Percentiles rank a stretch among this genome's conserved stretches.
Conservation (phyloP, 1,140 invertebrate genomes). For the Zaprionus inermis region DNA sequence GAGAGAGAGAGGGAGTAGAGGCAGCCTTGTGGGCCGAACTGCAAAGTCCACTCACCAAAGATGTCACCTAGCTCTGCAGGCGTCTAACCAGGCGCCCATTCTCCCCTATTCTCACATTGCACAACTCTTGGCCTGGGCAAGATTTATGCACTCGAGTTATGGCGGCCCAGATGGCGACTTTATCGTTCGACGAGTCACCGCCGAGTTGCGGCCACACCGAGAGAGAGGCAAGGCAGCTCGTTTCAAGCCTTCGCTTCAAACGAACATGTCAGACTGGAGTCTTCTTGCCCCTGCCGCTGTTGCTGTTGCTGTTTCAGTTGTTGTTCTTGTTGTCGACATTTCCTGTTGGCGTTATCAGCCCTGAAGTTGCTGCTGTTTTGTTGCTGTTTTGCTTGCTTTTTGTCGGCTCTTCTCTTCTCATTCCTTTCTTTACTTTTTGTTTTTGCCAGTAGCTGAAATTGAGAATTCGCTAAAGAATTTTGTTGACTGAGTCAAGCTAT, state of each 20-base stretch:
- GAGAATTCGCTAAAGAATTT: conserved; percentile 48
- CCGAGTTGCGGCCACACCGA: conserved; percentile 3
- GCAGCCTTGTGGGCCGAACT: too few relatives aligned
- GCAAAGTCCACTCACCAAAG: conserved; percentile 67
- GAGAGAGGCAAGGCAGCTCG: neutral
- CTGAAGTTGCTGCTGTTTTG: neutral
- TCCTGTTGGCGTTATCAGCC: conserved; percentile 7
- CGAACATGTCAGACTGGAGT: neutral
- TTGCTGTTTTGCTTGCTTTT: neutral
- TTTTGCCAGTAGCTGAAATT: conserved; percentile 52
- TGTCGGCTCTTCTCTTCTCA: conserved; percentile 9
- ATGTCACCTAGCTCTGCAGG: conserved; percentile 63
- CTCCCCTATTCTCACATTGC: neutral
- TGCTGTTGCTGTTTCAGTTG: conserved; percentile 13
- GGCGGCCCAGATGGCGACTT: conserved; percentile 72
- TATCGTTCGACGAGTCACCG: conserved; percentile 53
- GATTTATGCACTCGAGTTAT: conserved; percentile 80
- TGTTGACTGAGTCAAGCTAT: conserved; percentile 10
- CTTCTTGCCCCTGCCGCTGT: neutral
- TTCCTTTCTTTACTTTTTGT: conserved; percentile 1
- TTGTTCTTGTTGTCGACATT: conserved; percentile 30
- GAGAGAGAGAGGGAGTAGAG: too few relatives aligned
- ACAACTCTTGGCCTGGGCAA: too few relatives aligned
- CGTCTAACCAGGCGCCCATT: conserved; percentile 1
- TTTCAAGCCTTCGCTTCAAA: neutral